Evolutionary conservation across 2,888 invertebrate species (phyloP), one percentile per base, ranked within the genome.

Genomic region (Strigamia crassipes): DNA sequence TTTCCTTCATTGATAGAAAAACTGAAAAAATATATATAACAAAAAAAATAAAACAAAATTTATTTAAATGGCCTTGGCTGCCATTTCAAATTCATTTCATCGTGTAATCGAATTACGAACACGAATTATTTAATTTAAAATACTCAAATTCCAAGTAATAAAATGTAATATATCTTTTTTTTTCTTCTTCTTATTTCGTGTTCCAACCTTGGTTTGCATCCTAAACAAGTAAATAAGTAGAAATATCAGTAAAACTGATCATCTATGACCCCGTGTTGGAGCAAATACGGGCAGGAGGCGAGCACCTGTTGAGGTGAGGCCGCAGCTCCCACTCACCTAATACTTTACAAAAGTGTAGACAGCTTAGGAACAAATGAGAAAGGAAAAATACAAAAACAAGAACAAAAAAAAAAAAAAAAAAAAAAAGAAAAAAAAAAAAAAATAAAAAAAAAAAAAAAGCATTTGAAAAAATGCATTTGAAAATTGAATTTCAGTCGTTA

Each of bases 271-370:
- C 61, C 21, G 61, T 21, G 61, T 61, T 61, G 61, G 5, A n/a
- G 61, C 61, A 61, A 61, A 61, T 61, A 61, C 61, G 61, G 61
- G 61, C 61, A 61, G 61, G 61, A 61, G 61, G 61, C 23, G 61
- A 61, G 61, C 61, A 61, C 61, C 61, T 61, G 61, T 61, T 61
- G 18, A 61, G 61, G 61, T 61, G 61, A 61, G 61, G 61, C 61
- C 61, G n/a, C 61, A 61, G 61, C 61, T 61, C 61, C 61, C 61
- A 61, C 61, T 61, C 61, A 18, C 10, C 9, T 61, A 12, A 42
- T 42, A 15, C 42, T 42, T 42, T 13, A 42, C 61, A 61, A 61
- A 61, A 23, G 61, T 61, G 61, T 61, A 61, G 61, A 61, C 61
- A 61, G 6, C 4, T 61, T 42, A 61, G 23, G 18, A 61, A 61